Conservation (phyloP, 2,888 invertebrate genomes). For the Geophilus truncorum region DNA sequence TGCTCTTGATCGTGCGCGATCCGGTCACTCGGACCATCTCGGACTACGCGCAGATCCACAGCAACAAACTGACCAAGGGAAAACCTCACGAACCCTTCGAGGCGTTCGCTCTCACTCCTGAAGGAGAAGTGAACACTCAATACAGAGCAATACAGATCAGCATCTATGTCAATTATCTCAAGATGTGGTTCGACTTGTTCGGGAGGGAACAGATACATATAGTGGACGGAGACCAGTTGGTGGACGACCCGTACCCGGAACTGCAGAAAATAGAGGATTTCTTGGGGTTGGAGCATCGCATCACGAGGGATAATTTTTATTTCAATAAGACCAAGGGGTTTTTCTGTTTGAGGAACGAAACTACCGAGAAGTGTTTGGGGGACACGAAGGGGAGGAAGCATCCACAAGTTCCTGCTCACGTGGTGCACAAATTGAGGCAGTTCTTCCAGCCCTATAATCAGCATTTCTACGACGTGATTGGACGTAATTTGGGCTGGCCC, state of each 20-base stretch:
- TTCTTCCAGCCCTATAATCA: slow-evolving; percentile 90
- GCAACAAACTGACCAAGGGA: slow-evolving; percentile 47
- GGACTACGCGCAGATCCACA: slow-evolving; percentile 89
- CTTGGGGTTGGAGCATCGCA: slow-evolving; percentile 64
- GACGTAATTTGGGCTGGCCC: slow-evolving; percentile 92
- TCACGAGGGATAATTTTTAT: slow-evolving; percentile 83
- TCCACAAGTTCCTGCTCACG: slow-evolving; percentile 73
- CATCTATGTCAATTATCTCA: slow-evolving; percentile 84
- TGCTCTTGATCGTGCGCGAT: slow-evolving; percentile 89
- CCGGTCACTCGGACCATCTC: slow-evolving; percentile 94
- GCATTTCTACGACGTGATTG: slow-evolving; percentile 85
- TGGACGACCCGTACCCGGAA: slow-evolving; percentile 83
- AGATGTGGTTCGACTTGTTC: slow-evolving; percentile 88
- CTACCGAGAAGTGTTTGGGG: slow-evolving; percentile 74
- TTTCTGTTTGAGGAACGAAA: slow-evolving; percentile 63
- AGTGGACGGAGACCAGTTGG: slow-evolving; percentile 88
- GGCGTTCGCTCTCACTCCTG: slow-evolving; percentile 46
- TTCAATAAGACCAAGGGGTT: slow-evolving; percentile 96
- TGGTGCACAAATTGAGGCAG: slow-evolving; percentile 70
- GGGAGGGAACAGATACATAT: slow-evolving; percentile 84
- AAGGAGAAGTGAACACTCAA: slow-evolving; percentile 48
- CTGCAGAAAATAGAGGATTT: slow-evolving; percentile 81
- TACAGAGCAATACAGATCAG: slow-evolving; percentile 60
- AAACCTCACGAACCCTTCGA: slow-evolving; percentile 60
- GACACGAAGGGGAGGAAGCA: slow-evolving; percentile 81